Conservation (phyloP, 2,797 vertebrate species). For the Varecia variegata region DNA sequence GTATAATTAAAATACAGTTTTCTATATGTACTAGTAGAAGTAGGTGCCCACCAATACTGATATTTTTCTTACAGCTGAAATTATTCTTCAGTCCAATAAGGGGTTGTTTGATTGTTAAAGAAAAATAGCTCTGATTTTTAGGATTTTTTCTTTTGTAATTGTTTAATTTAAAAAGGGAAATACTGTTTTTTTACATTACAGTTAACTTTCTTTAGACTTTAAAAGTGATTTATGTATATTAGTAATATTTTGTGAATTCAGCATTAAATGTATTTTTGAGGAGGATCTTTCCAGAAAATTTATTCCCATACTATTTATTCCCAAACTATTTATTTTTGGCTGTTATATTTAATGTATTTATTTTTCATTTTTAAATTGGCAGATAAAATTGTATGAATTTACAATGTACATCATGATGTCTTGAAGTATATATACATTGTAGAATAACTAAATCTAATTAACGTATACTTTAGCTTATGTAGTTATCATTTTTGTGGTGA, state of each 20-base stretch:
- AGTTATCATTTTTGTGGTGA: not conserved
- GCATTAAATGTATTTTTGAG: not conserved
- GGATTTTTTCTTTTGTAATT: not conserved
- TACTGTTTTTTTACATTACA: not conserved
- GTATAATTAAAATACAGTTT: conserved; percentile 50
- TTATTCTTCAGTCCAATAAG: conserved; percentile 17
- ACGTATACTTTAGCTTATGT: not conserved
- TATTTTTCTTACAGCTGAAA: not conserved
- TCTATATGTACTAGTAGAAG: not conserved
- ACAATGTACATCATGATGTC: not conserved
- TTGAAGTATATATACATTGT: not conserved
- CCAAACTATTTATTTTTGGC: not conserved
- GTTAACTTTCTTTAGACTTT: not conserved
- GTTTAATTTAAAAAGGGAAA: not conserved
- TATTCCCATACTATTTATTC: not conserved
- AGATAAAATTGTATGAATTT: not conserved
- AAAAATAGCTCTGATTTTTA: not conserved
- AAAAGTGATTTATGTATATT: not conserved
- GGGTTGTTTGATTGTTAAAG: not conserved
- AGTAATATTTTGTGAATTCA: not conserved
- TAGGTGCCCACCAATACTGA: not conserved
- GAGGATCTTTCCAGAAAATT: not conserved
- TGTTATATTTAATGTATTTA: not conserved
- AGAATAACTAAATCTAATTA: not conserved
- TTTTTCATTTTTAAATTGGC: not conserved